A percentile compares a stretch with the other conserved stretches of the same genome.
Conservation (phyloP, 2,797 vertebrate genomes). For the Amblyraja radiata region DNA sequence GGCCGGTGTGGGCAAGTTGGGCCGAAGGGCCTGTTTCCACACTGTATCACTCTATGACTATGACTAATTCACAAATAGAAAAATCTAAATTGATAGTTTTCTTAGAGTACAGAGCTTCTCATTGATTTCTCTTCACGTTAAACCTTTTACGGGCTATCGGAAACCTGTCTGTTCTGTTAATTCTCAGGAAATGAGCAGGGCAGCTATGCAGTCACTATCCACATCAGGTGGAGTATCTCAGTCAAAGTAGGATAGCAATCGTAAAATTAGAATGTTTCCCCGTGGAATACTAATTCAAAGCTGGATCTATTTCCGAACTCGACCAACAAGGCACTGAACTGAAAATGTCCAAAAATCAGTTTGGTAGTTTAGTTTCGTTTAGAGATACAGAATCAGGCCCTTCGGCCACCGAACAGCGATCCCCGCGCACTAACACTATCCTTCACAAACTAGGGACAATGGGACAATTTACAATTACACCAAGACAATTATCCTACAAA, state of each 20-base stretch:
- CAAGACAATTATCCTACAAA: too few species aligned
- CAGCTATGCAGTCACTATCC: slow-evolving; percentile 26
- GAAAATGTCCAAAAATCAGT: neutral
- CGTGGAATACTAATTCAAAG: neutral
- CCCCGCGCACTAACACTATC: too few species aligned
- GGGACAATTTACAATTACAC: too few species aligned
- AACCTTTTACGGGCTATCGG: slow-evolving; percentile 7
- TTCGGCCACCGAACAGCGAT: too few species aligned
- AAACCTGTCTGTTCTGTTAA: slow-evolving; percentile 13
- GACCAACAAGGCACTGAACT: slow-evolving; percentile 37
- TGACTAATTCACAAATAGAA: neutral
- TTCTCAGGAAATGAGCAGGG: slow-evolving; percentile 6
- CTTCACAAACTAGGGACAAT: too few species aligned
- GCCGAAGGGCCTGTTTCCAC: too few species aligned
- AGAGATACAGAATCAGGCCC: too few species aligned
- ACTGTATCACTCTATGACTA: too few species aligned
- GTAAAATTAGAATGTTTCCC: slow-evolving; percentile 38
- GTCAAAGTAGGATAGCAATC: slow-evolving; percentile 32
- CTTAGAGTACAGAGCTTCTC: slow-evolving; percentile 1
- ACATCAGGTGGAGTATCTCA: slow-evolving; percentile 17
- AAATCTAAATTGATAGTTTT: neutral
- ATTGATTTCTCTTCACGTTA: neutral
- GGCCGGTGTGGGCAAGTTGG: too few species aligned
- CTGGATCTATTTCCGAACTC: rapidly evolving
- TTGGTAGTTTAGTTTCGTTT: neutral